Base-by-base conservation (phyloP, 2,113 vertebrate species). In the Hippolais icterina region DNA sequence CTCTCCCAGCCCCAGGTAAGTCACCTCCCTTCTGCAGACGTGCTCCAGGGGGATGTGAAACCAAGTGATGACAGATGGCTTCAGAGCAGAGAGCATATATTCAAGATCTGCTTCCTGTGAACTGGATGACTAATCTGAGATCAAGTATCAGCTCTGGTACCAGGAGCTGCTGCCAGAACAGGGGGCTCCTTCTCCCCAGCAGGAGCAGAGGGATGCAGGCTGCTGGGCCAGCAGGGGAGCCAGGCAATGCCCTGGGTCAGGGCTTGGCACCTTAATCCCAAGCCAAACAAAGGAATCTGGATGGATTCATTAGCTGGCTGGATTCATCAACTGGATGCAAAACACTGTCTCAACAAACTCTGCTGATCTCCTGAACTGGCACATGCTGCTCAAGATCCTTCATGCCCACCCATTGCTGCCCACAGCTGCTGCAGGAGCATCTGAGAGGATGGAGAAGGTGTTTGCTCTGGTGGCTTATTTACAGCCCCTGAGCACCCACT, bases 11-110 rank as follows among this genome's bases (percentile, higher is more conserved):
- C 77, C 52, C 90, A 86, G 95, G 95, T 96, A 81, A 87, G 87
- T 60, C 69, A 66, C 52, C 84, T 79, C 72, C 70, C 76, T 53
- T 35, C 87, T 0, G 7, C 0, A 4, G 69, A 95, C 1, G 13
- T 81, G 89, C 92, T 94, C 76, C 3, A 5, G 50, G 81, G 81
- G 89, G 93, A 94, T 70, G 52, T 90, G 92, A 92, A 82, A 93
- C 86, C 86, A 76, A 87, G 83, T 44, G 69, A 84, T 84, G 88
- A 93, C 96, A 96, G 96, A 96, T 91, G 94, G 97, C 78, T 93
- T 92, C 84, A 89, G 90, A 95, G 94, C 89, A 94, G 71, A 83
- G 84, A 94, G 83, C 41, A 63, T 52, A 66, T 47, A 93, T 91
- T 92, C 86, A 93, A 89, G 87, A 96, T 88, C 92, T 94, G 87